Percentiles rank a stretch among this genome's conserved stretches.
These are phyloP conservation scores for Cheirogaleus major DNA, from an alignment of 2,797 vertebrate genomes.

Conservation along the genomic window DNA sequence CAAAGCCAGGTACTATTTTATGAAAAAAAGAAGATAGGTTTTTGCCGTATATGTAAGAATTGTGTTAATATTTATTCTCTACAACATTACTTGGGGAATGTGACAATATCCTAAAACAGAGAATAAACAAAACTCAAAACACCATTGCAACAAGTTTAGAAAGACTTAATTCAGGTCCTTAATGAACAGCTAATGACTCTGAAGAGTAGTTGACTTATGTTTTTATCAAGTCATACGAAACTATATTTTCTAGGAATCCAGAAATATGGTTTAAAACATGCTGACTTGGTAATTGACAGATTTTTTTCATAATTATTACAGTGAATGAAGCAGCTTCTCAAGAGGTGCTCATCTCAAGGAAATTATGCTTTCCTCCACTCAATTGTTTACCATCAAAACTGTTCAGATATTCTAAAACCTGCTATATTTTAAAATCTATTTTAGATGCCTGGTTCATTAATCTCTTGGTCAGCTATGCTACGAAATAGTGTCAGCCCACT, in stretches of 20 bases:
- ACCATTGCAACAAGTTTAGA: conserved; percentile 40
- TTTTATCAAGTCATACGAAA: conserved; percentile 49
- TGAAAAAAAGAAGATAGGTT: not conserved
- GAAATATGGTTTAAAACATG: conserved; percentile 34
- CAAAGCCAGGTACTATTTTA: not conserved
- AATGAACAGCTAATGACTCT: conserved; percentile 41
- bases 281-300: conserved; percentile 12
- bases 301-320: conserved; percentile 35
- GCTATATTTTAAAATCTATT: not conserved
- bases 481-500: not conserved
- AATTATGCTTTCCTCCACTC: not conserved
- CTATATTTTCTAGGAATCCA: conserved; percentile 56
- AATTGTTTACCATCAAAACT: not conserved
- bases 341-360: not conserved
- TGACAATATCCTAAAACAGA: conserved; percentile 43
- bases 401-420: not conserved
- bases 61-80: not conserved
- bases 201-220: conserved; percentile 59
- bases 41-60: not conserved
- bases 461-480: conserved; percentile 4
- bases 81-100: conserved; percentile 16
- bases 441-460: not conserved
- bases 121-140: conserved; percentile 41
- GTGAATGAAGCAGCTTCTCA: not conserved
- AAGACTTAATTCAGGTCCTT: conserved; percentile 42